Conservation (phyloP, 2,888 invertebrate genomes). For the Taenaris catops region DNA sequence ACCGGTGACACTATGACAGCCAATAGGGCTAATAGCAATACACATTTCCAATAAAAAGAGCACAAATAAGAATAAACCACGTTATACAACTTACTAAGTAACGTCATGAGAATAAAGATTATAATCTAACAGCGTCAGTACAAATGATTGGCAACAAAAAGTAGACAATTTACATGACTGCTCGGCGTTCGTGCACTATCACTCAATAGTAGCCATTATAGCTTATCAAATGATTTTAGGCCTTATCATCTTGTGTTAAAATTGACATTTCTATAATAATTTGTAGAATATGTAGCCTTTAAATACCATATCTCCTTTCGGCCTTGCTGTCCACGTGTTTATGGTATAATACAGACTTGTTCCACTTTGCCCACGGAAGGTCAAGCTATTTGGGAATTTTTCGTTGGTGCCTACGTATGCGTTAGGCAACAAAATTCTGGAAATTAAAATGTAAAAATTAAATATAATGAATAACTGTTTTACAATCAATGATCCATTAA, state of each 20-base stretch:
- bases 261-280: conserved; percentile 7
- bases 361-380: conserved; percentile 16
- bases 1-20: too few relatives aligned
- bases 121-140: conserved; percentile 2
- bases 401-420: too few relatives aligned
- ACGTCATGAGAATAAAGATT: neutral
- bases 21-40: too few relatives aligned
- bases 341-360: conserved; percentile 11
- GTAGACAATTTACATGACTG: conserved; percentile 39
- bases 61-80: too few relatives aligned
- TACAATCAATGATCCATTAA: too few relatives aligned
- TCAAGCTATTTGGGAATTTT: conserved; percentile 4
- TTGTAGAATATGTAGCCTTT: conserved; percentile 8
- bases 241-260: neutral
- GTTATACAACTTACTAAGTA: too few relatives aligned
- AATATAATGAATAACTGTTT: too few relatives aligned
- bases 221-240: neutral
- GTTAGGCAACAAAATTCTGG: too few relatives aligned
- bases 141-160: conserved; percentile 19
- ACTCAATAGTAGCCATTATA: conserved; percentile 4
- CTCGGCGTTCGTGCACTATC: conserved; percentile 18
- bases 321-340: conserved; percentile 57
- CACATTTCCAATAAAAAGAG: too few relatives aligned
- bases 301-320: conserved; percentile 26
- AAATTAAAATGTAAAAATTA: too few relatives aligned